Evolutionary conservation across 2,888 invertebrate species (phyloP).

Genomic region (Argynnis bischoffii): DNA sequence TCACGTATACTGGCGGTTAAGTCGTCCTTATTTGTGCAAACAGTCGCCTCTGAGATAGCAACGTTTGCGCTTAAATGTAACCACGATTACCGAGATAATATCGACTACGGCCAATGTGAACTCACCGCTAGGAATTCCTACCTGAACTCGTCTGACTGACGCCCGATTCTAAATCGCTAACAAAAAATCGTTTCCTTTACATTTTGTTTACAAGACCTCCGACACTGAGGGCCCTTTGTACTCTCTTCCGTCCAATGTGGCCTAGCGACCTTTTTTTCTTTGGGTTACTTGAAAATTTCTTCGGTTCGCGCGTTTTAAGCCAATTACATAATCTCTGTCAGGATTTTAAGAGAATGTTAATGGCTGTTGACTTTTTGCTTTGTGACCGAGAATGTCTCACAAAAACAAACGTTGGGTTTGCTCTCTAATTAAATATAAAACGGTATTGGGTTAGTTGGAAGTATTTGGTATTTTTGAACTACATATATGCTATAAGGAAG

Average conservation of each 20-base stretch:
- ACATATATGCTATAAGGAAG: too few species aligned
- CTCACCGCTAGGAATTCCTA: constrained; percentile 55
- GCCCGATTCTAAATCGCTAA: constrained; percentile 52
- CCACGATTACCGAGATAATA: constrained; percentile 51
- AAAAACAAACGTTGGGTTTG: constrained; percentile 9
- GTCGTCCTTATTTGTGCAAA: constrained; percentile 74
- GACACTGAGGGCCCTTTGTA: constrained; percentile 71
- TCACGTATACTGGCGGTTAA: constrained; percentile 52
- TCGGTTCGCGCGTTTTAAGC: constrained; percentile 43
- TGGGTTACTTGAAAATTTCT: constrained; percentile 54
- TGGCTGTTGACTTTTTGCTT: constrained; percentile 37
- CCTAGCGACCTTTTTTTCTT: constrained; percentile 73
- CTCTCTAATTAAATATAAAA: constrained; percentile 2
- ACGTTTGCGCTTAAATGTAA: constrained; percentile 66
- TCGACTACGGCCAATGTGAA: constrained; percentile 46
- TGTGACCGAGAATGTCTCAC: constrained; percentile 37
- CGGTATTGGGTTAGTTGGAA: too few species aligned
- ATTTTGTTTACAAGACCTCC: constrained; percentile 79
- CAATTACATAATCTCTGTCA: constrained; percentile 42
- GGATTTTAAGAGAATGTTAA: constrained; percentile 39
- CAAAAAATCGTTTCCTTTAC: constrained; percentile 75
- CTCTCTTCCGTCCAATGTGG: constrained; percentile 52
- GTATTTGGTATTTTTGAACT: too few species aligned
- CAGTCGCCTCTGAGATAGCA: constrained; percentile 66
- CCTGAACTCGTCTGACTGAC: constrained; percentile 62